Base-by-base conservation (phyloP, 1,140 invertebrate species). In the Lordiphosa collinella region DNA sequence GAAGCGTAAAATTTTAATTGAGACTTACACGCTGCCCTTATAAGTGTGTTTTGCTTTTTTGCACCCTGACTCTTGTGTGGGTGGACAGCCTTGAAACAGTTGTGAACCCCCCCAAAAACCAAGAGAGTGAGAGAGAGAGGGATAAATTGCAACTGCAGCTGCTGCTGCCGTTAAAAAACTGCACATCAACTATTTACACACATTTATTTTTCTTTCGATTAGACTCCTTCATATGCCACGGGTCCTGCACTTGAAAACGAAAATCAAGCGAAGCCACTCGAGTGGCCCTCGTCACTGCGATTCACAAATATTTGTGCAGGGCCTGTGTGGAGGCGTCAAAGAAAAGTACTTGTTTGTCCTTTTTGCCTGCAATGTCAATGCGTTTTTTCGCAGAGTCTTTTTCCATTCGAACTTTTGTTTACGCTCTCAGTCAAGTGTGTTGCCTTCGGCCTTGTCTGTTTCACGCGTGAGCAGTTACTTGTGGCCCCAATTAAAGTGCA, bases 1-100 rank as follows among this genome's bases (percentile, higher is more conserved):
- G 70, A 65, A 64, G 76, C 72, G 76, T 86, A 73, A 82, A 86
- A 76, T 86, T 86, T 86, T 86, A 86, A 86, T 86, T 86, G 82
- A 86, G 72, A 61, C 51, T 73, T 67, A 74, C 59, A 58, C 49
- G 53, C 55, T 62, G 78, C 72, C 72, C 79, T 64, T 56, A 84
- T 55, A 82, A 82, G 78, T 73, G 69, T 57, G 78, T 73, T 40
- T 64, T 69, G 2, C 12, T 67, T 70, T 63, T 48, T 47, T 31
- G 31, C 40, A 13, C 53, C 43, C 56, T 68, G 12, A 18, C 14
- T 36, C 7, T 14, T 13, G 13, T 36, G 12, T 35, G 35, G n/a
- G 37, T 34, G 22, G 47, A 62, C 57, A 57, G 70, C 75, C 75
- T 84, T 84, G 76, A 82, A 80, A 60, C 14, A 38, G 53, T 6